phyloP scores from a whole-genome alignment of 2,797 vertebrate species.

The Poecilia velifera region DNA sequence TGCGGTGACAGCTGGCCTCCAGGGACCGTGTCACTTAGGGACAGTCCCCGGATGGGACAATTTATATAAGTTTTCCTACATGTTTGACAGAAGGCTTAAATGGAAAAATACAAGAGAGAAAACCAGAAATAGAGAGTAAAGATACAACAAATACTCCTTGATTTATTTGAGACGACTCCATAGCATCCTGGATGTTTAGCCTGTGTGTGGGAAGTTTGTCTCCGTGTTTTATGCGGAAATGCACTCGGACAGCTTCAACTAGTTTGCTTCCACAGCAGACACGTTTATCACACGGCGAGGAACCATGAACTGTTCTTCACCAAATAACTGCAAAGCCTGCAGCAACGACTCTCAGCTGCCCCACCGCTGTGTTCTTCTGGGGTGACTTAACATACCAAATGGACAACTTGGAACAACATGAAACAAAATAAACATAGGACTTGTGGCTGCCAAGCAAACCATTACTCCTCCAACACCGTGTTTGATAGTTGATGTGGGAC shows the following conservation, averaged over 20 bases:
- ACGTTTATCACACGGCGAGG: too few relatives aligned
- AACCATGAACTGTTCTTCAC: too few relatives aligned
- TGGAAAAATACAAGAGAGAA: conserved; percentile 9
- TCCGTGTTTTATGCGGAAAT: too few relatives aligned
- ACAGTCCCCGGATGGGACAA: conserved; percentile 18
- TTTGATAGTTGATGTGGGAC: neutral
- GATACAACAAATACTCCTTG: neutral
- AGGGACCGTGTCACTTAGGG: conserved; percentile 4
- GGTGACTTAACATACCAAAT: neutral
- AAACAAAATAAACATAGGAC: neutral
- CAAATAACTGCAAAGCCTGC: too few relatives aligned
- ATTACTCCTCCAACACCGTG: neutral
- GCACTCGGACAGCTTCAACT: too few relatives aligned
- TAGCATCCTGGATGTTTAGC: neutral
- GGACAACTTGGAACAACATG: neutral
- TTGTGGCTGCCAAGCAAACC: neutral
- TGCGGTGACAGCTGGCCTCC: conserved; percentile 36
- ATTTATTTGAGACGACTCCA: neutral
- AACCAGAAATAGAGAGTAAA: neutral
- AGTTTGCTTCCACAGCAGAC: too few relatives aligned
- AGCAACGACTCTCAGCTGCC: too few relatives aligned
- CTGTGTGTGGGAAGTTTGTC: neutral
- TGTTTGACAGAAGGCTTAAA: neutral
- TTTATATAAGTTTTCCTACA: conserved; percentile 17
- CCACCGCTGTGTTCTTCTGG: neutral